A percentile compares a stretch with the other conserved stretches of the same genome.
Conservation (phyloP, 1,140 invertebrate genomes). For the Nephotettix cincticeps region DNA sequence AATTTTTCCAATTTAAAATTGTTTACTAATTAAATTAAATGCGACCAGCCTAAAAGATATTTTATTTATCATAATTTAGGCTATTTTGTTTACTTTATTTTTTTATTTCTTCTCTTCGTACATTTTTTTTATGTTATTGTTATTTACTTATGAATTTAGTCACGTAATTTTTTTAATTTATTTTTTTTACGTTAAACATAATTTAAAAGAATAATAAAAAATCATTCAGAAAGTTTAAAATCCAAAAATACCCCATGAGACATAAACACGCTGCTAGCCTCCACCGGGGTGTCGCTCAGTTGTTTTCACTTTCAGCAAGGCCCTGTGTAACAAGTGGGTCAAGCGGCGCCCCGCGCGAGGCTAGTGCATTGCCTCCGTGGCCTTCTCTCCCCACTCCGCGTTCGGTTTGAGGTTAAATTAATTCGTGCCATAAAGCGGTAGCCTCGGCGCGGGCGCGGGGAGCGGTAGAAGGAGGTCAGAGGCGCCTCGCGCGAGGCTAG, state of each 20-base stretch:
- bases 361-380: conserved; percentile 52
- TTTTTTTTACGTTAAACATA: too few species aligned
- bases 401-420: conserved; percentile 25
- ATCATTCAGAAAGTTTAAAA: too few species aligned
- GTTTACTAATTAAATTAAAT: too few species aligned
- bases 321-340: conserved; percentile 51
- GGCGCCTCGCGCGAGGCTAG: conserved; percentile 24
- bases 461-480: conserved; percentile 26
- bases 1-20: too few species aligned
- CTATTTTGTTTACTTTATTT: too few species aligned
- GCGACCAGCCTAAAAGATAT: too few species aligned
- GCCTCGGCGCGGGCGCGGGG: not conserved
- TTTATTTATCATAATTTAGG: too few species aligned
- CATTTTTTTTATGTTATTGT: too few species aligned
- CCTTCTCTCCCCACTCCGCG: conserved; percentile 49
- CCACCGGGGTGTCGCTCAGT: conserved; percentile 39
- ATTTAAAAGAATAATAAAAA: too few species aligned
- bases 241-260: not conserved
- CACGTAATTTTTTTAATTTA: too few species aligned
- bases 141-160: too few species aligned
- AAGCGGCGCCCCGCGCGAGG: conserved; percentile 52
- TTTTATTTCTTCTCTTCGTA: too few species aligned
- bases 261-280: conserved; percentile 29
- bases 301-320: conserved; percentile 51
- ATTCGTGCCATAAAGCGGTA: conserved; percentile 27